Conservation (phyloP, 2,888 invertebrate species). For the Falcaria lacertinaria region DNA sequence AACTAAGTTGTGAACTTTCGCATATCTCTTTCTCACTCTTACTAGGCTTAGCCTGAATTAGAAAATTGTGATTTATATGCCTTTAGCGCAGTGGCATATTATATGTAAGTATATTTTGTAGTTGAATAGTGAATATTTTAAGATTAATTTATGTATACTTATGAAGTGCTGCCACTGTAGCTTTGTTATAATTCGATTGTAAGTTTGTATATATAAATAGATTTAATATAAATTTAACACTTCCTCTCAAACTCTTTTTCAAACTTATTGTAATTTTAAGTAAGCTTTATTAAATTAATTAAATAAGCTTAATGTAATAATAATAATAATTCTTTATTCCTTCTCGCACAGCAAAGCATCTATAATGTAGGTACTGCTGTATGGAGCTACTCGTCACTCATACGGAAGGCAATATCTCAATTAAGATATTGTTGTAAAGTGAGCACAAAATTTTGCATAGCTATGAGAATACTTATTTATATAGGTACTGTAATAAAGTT, state of each 20-base stretch:
- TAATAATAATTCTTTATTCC: too few relatives aligned
- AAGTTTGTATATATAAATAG: conserved; percentile 28
- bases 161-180: conserved; percentile 57
- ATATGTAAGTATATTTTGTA: conserved; percentile 12
- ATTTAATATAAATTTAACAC: not conserved
- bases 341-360: too few relatives aligned
- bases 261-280: conserved; percentile 1
- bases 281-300: conserved; percentile 13
- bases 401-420: too few relatives aligned
- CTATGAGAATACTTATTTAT: too few relatives aligned
- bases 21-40: conserved; percentile 63
- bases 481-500: too few relatives aligned
- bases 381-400: too few relatives aligned
- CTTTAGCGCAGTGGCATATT: conserved; percentile 57
- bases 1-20: conserved; percentile 66
- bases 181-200: conserved; percentile 43
- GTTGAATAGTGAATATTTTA: conserved; percentile 8
- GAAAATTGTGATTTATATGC: conserved; percentile 72
- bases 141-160: conserved; percentile 22
- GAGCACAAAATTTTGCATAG: too few relatives aligned
- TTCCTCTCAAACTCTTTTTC: not conserved
- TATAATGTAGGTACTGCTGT: too few relatives aligned
- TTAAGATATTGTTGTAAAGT: too few relatives aligned
- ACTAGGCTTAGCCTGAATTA: conserved; percentile 63
- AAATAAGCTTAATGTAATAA: conserved; percentile 10